Evolutionary conservation across 2,888 invertebrate genomes (phyloP).

Genomic region (Archips xylosteana): DNA sequence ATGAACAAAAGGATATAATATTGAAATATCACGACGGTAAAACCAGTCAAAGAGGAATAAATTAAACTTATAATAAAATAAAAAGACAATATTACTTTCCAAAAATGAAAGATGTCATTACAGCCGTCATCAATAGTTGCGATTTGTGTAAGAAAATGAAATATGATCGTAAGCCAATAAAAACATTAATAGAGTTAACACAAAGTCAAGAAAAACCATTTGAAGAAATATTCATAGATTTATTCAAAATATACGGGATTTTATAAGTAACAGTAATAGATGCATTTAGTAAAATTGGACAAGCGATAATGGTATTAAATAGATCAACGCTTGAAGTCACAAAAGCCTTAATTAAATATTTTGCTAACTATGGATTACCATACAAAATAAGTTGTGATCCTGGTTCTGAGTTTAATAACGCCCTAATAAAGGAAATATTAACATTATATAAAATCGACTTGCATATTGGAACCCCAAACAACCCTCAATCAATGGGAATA

Average conservation of each 20-base stretch:
- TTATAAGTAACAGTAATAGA: slow-evolving; percentile 1
- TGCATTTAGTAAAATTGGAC: slow-evolving; percentile 21
- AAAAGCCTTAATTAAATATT: slow-evolving; percentile 10
- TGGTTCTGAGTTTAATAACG: slow-evolving; percentile 15
- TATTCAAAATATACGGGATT: slow-evolving; percentile 3
- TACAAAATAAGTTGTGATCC: slow-evolving; percentile 18
- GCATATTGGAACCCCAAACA: slow-evolving; percentile 22
- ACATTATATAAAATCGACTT: not conserved
- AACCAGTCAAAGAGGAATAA: slow-evolving; percentile 49
- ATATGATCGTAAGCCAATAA: slow-evolving; percentile 43
- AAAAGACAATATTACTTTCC: slow-evolving; percentile 46
- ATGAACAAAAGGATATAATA: slow-evolving; percentile 40
- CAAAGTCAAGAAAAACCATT: slow-evolving; percentile 38
- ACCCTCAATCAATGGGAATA: slow-evolving; percentile 13
- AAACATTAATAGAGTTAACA: slow-evolving; percentile 31
- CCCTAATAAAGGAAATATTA: slow-evolving; percentile 3
- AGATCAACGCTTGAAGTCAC: slow-evolving; percentile 14
- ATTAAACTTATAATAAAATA: slow-evolving; percentile 44
- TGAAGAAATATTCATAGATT: slow-evolving; percentile 40
- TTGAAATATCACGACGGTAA: slow-evolving; percentile 47
- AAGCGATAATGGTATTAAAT: slow-evolving; percentile 3
- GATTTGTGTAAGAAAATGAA: slow-evolving; percentile 42
- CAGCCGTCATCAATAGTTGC: slow-evolving; percentile 38
- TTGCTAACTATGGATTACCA: not conserved
- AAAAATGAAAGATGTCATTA: slow-evolving; percentile 46